A percentile compares a stretch with the other conserved stretches of the same genome.
Conservation (phyloP, 1,140 invertebrate species). For the Linepithema humile region DNA sequence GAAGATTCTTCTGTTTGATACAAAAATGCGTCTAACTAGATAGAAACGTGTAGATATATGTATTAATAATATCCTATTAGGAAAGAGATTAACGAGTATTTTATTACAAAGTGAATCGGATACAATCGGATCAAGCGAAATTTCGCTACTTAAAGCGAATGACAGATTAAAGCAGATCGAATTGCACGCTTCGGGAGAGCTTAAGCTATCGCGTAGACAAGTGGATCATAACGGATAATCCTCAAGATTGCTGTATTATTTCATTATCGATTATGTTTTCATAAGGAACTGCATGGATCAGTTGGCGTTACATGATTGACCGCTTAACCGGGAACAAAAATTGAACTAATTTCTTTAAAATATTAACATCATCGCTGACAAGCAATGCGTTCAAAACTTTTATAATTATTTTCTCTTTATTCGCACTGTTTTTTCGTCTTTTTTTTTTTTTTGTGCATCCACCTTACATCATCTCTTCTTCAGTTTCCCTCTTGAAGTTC, state of each 20-base stretch:
- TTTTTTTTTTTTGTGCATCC: background rate
- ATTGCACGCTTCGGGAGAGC: slow-evolving; percentile 2
- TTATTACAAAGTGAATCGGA: slow-evolving; percentile 42
- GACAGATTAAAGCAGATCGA: slow-evolving; percentile 16
- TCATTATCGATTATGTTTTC: background rate
- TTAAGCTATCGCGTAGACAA: slow-evolving; percentile 10
- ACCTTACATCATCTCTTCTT: background rate
- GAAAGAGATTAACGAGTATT: slow-evolving; percentile 43
- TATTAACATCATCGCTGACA: background rate
- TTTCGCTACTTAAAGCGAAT: slow-evolving; percentile 27
- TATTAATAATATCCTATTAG: background rate
- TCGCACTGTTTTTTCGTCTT: background rate
- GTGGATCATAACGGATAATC: slow-evolving; percentile 46
- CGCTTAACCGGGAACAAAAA: slow-evolving; percentile 7
- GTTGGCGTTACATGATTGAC: no score
- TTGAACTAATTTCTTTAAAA: background rate
- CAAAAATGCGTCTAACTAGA: background rate
- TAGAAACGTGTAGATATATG: slow-evolving; percentile 8
- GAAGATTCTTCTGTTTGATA: slow-evolving; percentile 14
- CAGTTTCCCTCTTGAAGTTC: background rate
- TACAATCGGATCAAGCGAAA: slow-evolving; percentile 24
- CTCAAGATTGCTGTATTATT: slow-evolving; percentile 14
- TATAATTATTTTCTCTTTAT: background rate
- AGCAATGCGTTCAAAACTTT: background rate
- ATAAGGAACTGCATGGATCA: background rate